A percentile compares a stretch with the other conserved stretches of the same genome.
Conservation (phyloP, 2,113 vertebrate genomes). For the Pluvialis apricaria region DNA sequence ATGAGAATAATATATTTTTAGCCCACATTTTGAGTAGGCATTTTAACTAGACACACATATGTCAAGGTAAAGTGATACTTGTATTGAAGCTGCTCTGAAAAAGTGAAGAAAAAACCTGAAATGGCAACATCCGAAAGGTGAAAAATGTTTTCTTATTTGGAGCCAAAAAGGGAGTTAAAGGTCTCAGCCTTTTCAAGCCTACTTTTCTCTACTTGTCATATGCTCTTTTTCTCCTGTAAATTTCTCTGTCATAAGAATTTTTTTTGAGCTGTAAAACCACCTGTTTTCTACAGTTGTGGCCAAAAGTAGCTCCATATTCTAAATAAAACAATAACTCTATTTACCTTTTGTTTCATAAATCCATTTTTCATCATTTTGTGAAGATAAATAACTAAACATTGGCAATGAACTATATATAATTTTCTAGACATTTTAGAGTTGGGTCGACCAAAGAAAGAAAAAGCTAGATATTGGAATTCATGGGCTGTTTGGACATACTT, state of each 20-base stretch:
- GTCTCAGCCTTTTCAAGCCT: not conserved
- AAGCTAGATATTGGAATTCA: not conserved
- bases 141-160: not conserved
- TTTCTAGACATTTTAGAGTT: not conserved
- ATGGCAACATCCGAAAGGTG: not conserved
- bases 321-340: not conserved
- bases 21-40: not conserved
- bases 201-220: not conserved
- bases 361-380: not conserved
- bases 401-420: not conserved
- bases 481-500: not conserved
- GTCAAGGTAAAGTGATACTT: not conserved
- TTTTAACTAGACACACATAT: accelerated
- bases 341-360: not conserved
- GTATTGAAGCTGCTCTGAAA: not conserved
- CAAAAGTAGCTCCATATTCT: not conserved
- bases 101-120: not conserved
- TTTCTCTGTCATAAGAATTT: not conserved
- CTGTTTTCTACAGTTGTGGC: not conserved
- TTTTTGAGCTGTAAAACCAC: not conserved
- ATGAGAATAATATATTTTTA: not conserved
- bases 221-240: not conserved
- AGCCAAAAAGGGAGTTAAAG: not conserved
- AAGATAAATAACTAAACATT: not conserved
- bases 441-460: not conserved